Conservation (phyloP, 1,140 invertebrate genomes). For the Drosophila orosa region DNA sequence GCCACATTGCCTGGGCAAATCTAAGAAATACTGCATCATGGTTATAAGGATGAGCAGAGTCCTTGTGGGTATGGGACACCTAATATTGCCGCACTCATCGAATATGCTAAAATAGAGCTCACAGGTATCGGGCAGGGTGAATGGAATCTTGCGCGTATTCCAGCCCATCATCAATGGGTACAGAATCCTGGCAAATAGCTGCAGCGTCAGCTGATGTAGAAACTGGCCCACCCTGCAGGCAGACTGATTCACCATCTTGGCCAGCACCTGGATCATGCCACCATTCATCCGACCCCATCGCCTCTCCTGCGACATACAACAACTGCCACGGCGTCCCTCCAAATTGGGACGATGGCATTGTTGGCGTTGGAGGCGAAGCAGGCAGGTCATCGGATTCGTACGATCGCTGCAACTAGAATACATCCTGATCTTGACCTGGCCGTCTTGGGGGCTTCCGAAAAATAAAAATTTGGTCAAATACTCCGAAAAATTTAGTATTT, state of each 20-base stretch:
- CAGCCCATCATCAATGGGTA: conserved; percentile 42
- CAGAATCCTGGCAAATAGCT: conserved; percentile 39
- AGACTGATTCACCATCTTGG: conserved; percentile 16
- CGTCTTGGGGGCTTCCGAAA: conserved; percentile 7
- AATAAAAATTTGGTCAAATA: not conserved
- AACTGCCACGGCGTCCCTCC: not conserved
- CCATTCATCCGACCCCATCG: conserved; percentile 40
- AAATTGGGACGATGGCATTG: conserved; percentile 6
- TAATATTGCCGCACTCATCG: conserved; percentile 34
- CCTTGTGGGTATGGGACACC: conserved; percentile 17
- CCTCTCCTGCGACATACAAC: not conserved
- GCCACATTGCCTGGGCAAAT: not conserved
- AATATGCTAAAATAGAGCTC: conserved; percentile 51
- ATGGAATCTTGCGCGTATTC: conserved; percentile 40
- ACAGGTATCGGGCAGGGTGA: conserved; percentile 31
- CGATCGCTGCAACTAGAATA: conserved; percentile 20
- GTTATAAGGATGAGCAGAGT: conserved; percentile 17
- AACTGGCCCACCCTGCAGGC: conserved; percentile 22
- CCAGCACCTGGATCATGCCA: conserved; percentile 7
- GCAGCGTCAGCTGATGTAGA: conserved; percentile 43
- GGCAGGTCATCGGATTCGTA: conserved; percentile 1
- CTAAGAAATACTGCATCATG: conserved; percentile 42
- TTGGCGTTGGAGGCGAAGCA: not conserved
- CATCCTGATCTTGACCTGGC: conserved; percentile 23
- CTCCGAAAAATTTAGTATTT: conserved; percentile 9